These are phyloP conservation scores for Dolichallabes microphthalmus DNA, from an alignment of 2,113 vertebrate genomes.

Conservation along the genomic window DNA sequence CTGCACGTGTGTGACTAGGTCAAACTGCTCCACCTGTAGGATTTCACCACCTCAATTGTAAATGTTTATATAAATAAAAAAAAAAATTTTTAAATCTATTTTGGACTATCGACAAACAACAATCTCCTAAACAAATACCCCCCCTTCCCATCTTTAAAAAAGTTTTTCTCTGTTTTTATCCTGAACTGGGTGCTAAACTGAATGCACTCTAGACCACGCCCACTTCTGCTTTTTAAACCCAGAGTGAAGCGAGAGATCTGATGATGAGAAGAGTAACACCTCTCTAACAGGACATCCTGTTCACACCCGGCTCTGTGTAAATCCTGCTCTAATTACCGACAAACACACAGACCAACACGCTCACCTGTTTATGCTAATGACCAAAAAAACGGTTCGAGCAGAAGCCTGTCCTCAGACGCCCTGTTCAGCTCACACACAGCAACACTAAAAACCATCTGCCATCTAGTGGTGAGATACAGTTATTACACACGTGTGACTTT, in stretches of 20 bases:
- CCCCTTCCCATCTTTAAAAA: background rate
- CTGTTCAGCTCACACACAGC: background rate
- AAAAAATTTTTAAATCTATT: no score
- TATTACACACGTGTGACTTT: background rate
- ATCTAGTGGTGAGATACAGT: slow-evolving; percentile 45
- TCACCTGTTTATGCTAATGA: background rate
- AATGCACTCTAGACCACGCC: background rate
- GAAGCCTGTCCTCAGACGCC: background rate
- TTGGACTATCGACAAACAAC: no score
- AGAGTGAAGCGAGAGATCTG: background rate
- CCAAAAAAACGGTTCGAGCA: background rate
- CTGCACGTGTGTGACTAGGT: no score
- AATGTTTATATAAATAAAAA: no score
- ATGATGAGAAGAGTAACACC: background rate
- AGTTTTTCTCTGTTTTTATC: no score
- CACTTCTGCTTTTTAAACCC: background rate
- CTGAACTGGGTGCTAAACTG: no score
- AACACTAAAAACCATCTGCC: slow-evolving; percentile 21
- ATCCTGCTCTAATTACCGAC: background rate
- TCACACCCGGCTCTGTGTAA: background rate
- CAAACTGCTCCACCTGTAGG: no score
- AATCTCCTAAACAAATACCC: no score
- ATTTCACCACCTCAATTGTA: no score
- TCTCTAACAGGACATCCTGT: background rate
- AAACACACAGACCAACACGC: no score